A percentile compares a stretch with the other conserved stretches of the same genome.
Evolutionary conservation across 2,888 invertebrate species (phyloP).

Genomic region (Lordiphosa andalusiaca): DNA sequence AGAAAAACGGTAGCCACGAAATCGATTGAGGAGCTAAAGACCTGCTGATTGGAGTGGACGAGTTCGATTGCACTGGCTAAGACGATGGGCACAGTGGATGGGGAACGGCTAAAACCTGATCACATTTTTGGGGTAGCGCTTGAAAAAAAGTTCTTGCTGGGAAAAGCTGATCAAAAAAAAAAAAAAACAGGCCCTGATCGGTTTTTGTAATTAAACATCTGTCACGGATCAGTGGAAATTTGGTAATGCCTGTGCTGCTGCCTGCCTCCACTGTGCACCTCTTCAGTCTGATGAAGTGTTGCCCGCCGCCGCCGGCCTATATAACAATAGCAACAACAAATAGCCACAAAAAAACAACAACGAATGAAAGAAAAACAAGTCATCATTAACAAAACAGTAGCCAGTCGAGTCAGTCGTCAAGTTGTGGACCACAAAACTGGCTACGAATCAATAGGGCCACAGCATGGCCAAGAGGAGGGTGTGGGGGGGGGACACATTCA

Average conservation of each 20-base stretch:
- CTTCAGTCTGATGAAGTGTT: constrained; percentile 4
- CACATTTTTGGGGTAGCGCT: no score
- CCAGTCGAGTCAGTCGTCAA: constrained; percentile 27
- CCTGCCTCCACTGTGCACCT: constrained; percentile 22
- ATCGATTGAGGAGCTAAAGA: constrained; percentile 69
- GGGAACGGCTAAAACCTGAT: no score
- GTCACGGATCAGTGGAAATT: no score
- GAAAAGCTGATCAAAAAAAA: no score
- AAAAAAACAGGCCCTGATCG: no score
- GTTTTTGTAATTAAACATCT: no score
- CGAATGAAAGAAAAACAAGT: constrained; percentile 28
- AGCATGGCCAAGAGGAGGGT: background rate
- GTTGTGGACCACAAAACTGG: constrained; percentile 11
- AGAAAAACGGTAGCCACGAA: constrained; percentile 63
- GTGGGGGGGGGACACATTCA: background rate
- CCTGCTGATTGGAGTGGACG: constrained; percentile 44
- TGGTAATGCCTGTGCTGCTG: no score
- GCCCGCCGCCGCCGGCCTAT: constrained; percentile 27
- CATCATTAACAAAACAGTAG: constrained; percentile 69
- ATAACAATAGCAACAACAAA: constrained; percentile 40
- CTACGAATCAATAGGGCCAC: constrained; percentile 32
- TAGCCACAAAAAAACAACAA: no score
- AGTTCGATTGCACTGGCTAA: constrained; percentile 28
- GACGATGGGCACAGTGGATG: constrained; percentile 16
- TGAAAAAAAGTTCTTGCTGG: no score